Percentiles rank a stretch among this genome's conserved stretches.
These are phyloP conservation scores for Ditula angustiorana DNA, from an alignment of 2,888 invertebrate species.

Conservation along the genomic window DNA sequence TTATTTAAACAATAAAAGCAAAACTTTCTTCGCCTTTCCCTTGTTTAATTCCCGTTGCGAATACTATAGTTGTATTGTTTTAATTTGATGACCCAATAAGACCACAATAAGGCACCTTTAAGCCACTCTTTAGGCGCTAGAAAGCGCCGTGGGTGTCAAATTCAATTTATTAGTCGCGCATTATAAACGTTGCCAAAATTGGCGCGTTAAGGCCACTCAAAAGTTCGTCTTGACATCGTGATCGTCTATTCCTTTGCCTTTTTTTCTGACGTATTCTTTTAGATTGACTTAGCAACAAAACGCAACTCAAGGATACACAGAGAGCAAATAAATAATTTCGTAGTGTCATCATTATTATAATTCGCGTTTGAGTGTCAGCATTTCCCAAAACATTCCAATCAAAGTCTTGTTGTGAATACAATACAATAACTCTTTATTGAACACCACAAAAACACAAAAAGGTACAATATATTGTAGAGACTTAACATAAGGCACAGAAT, in stretches of 20 bases:
- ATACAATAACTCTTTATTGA: too few species aligned
- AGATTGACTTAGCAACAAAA: background rate
- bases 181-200: constrained; percentile 24
- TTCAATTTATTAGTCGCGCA: constrained; percentile 27
- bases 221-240: too few species aligned
- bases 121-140: constrained; percentile 3
- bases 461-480: too few species aligned
- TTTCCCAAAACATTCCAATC: too few species aligned
- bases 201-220: constrained; percentile 20
- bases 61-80: constrained; percentile 17
- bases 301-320: background rate
- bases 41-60: background rate
- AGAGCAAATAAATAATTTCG: background rate
- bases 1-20: background rate
- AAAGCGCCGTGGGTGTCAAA: constrained; percentile 31
- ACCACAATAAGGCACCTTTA: too few species aligned
- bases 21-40: constrained; percentile 5
- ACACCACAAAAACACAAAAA: too few species aligned
- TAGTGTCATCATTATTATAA: too few species aligned
- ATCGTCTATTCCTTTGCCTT: too few species aligned
- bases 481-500: too few species aligned
- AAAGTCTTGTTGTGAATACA: too few species aligned
- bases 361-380: too few species aligned
- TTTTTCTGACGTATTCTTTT: constrained; percentile 28
- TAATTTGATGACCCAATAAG: constrained; percentile 5